Percentiles rank a stretch among this genome's conserved stretches.
Evolutionary conservation across 2,113 vertebrate genomes (phyloP).

Genomic region (Cisticola juncidis): DNA sequence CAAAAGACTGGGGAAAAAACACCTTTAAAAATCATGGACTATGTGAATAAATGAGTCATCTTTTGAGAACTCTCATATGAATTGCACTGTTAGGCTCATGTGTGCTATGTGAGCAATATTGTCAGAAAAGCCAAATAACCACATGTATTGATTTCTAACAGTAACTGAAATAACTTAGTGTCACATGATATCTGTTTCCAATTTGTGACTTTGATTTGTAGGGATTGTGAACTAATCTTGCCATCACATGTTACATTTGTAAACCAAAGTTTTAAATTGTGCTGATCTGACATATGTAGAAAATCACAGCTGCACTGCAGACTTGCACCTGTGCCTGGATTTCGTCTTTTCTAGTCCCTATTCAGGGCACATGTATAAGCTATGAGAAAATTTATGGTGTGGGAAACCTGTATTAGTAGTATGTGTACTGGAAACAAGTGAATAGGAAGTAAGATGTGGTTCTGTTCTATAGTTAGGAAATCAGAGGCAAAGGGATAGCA

Average conservation of each 20-base stretch:
- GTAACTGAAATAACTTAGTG: conserved; percentile 4
- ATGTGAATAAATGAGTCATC: neutral
- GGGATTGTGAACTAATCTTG: conserved; percentile 50
- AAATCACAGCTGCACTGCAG: conserved; percentile 38
- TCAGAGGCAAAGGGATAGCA: neutral
- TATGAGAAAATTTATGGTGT: neutral
- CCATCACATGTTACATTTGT: conserved; percentile 45
- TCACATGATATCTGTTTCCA: conserved; percentile 35
- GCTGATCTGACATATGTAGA: conserved; percentile 5
- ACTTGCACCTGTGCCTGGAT: conserved; percentile 37
- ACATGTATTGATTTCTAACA: conserved; percentile 31
- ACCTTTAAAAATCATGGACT: neutral
- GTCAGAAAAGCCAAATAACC: neutral
- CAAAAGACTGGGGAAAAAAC: neutral
- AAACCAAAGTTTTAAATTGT: conserved; percentile 45
- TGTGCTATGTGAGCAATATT: neutral
- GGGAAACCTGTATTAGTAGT: neutral
- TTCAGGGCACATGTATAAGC: neutral
- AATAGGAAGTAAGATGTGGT: neutral
- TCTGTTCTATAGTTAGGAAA: neutral
- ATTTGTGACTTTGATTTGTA: conserved; percentile 54
- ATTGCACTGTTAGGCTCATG: neutral
- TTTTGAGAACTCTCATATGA: neutral
- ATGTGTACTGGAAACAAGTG: neutral
- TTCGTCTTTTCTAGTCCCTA: conserved; percentile 1